Evolutionary conservation across 2,888 invertebrate genomes (phyloP), one percentile per base, ranked within the genome.

Genomic region (Trissolcus brochymenae): DNA sequence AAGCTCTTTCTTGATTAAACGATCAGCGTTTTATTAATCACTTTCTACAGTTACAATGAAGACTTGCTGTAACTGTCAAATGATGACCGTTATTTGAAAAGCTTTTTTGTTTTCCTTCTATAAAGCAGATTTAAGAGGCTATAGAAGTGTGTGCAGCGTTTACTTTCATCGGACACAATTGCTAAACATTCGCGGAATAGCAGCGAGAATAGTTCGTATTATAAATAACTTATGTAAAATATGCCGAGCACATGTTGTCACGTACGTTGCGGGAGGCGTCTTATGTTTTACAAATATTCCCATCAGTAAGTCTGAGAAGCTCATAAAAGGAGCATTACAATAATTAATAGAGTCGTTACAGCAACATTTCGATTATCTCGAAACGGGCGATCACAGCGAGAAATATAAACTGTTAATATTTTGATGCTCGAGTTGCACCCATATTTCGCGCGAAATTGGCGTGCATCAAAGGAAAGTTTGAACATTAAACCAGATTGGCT

Each of bases 231-330:
- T 54, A 21, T 50, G 29, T 29, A 53, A 74, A 66, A 74, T 66
- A 61, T 61, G 67, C 13, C 46, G 61, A 61, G 46, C 74, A 74
- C 56, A 74, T 74, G 74, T 67, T 74, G 74, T 67, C 57, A 35
- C 59, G 54, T 41, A 9, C 73, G 49, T 62, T 57, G 67, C 74
- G 41, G 62, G 67, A 74, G 74, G 60, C 54, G 51, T 61, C 61
- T 66, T 49, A 57, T 65, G 61, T 67, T 53, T 74, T 50, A 67
- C 66, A 74, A 61, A 56, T 67, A 66, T 67, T 67, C 65, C 40
- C 74, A 67, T 62, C 67, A 40, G 16, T 25, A 56, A 51, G 49
- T 21, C 29, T 7, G 35, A 9, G 2, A 11, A 25, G 3, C 35
- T 60, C 72, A 11, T 16, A 46, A 46, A 46, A 7, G 1, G 35